These are phyloP conservation scores for Dysmachus trigonus DNA, from an alignment of 2,888 invertebrate genomes.

Conservation along the genomic window DNA sequence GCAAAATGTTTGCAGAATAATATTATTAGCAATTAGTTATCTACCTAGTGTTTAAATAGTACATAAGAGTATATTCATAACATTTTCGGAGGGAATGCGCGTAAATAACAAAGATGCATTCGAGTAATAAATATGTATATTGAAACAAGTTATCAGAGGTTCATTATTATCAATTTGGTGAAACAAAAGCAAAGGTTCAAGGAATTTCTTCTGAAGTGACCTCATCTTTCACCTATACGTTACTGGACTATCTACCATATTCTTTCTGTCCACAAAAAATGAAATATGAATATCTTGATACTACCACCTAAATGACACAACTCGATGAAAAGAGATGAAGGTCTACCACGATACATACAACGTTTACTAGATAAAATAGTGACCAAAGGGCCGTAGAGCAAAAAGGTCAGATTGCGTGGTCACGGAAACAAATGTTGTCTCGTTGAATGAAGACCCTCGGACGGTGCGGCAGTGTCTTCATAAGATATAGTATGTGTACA, in stretches of 20 bases:
- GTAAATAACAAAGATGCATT: no score
- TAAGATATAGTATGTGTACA: no score
- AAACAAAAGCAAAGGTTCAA: no score
- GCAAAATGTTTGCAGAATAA: no score
- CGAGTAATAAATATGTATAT: no score
- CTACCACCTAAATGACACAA: not conserved
- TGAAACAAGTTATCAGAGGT: no score
- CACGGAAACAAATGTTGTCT: not conserved
- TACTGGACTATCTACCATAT: not conserved
- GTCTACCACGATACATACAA: not conserved
- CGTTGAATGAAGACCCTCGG: not conserved
- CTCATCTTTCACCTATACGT: not conserved
- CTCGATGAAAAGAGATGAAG: not conserved
- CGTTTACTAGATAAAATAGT: not conserved
- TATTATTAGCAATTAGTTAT: no score
- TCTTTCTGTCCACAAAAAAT: not conserved
- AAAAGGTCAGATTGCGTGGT: not conserved
- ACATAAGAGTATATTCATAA: no score
- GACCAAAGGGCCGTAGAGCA: not conserved
- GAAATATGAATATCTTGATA: not conserved
- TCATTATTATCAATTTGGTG: no score
- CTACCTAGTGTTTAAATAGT: no score
- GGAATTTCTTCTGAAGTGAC: no score
- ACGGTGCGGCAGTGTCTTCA: not conserved
- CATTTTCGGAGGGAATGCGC: no score